Evolutionary conservation across 2,888 invertebrate species (phyloP).

Genomic region (Rhyacophila evoluta): DNA sequence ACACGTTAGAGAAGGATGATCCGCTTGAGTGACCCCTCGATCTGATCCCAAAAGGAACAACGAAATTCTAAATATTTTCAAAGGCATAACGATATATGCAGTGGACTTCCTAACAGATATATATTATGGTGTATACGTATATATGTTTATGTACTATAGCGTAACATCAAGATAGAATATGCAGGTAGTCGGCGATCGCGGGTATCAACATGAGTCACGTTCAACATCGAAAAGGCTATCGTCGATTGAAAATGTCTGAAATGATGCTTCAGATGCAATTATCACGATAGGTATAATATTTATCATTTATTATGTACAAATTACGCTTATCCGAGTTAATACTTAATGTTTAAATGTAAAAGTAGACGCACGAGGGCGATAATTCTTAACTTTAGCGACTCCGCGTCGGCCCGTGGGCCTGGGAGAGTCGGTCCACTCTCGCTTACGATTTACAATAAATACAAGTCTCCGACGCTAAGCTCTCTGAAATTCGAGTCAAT

Average conservation of each 20-base stretch:
- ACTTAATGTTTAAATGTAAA: conserved; percentile 52
- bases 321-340: conserved; percentile 49
- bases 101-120: not conserved
- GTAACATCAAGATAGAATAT: conserved; percentile 45
- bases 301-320: conserved; percentile 45
- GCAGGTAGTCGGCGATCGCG: conserved; percentile 41
- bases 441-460: conserved; percentile 53
- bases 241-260: conserved; percentile 36
- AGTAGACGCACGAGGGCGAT: conserved; percentile 48
- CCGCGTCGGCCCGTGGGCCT: not conserved
- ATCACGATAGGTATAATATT: conserved; percentile 37
- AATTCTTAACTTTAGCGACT: not conserved
- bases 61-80: not conserved
- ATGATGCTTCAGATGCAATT: conserved; percentile 32
- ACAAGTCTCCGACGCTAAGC: conserved; percentile 54
- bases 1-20: not conserved
- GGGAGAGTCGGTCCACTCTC: conserved; percentile 15
- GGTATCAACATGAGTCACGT: conserved; percentile 44
- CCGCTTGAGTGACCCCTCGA: too few species aligned
- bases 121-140: conserved; percentile 25
- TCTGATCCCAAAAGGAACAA: not conserved
- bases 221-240: conserved; percentile 50
- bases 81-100: not conserved
- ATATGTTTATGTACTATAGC: conserved; percentile 42
- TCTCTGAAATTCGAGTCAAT: conserved; percentile 52